Base-by-base conservation (phyloP, 2,888 invertebrate species). In the Chydorus sphaericus region DNA sequence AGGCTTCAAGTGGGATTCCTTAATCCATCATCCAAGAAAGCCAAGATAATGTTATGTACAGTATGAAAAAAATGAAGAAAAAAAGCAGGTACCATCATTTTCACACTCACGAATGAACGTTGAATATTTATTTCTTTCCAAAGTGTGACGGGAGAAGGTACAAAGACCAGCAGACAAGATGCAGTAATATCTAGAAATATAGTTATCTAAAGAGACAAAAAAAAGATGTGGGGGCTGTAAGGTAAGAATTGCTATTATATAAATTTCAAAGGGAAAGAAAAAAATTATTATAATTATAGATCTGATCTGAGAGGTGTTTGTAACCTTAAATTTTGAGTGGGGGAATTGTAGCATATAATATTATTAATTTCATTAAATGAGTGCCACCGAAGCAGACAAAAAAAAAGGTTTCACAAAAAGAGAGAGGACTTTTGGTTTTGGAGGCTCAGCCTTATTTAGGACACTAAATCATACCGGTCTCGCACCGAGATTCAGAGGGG, bases 91-190 rank as follows among this genome's bases (percentile, higher is more conserved):
- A n/a, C n/a, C n/a, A n/a, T n/a, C n/a, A n/a, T n/a, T n/a, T n/a
- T n/a, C n/a, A n/a, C n/a, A 39, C 18, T 26, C 23, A 44, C 26
- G 44, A 28, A 26, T 44, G 44, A 44, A 44, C 44, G 44, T 44
- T 44, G 44, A 44, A 44, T 44, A 44, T 44, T 44, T 44, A 44
- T 44, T 44, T n/a, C n/a, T n/a, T 44, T 44, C 44, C 44, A 44
- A 44, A 44, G 44, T 44, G 44, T 44, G 44, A 44, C 26, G 44
- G 44, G 44, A 44, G 28, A 16, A 44, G 44, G 44, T 44, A 28
- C n/a, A n/a, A n/a, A 28, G 44, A 44, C 23, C 44, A 44, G 44
- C 44, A 44, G 44, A 44, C 44, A 44, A 44, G 44, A 28, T 26
- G 44, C 44, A 44, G 18, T 44, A 44, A 23, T 44, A 44, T 44